Conservation (phyloP, 2,888 invertebrate genomes). For the Acrocyrtus sp. region DNA sequence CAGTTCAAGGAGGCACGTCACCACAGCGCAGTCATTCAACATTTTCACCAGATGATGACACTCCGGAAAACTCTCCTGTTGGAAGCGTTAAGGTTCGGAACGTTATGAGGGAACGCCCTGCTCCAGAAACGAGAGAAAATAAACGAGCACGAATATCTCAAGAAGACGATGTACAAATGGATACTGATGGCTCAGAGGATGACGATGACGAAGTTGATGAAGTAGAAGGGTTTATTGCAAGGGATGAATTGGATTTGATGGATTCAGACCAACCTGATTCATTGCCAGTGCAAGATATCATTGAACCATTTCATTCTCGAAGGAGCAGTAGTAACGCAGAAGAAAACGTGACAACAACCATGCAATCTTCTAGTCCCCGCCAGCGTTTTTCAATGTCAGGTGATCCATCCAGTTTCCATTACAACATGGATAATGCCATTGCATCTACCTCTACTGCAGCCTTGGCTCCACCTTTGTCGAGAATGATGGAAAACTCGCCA, state of each 20-base stretch:
- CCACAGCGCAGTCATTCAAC: too few relatives aligned
- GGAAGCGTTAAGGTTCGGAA: constrained; percentile 27
- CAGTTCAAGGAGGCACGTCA: too few relatives aligned
- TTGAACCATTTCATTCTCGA: not conserved
- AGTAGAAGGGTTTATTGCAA: not conserved
- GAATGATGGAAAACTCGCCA: constrained; percentile 16
- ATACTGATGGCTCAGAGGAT: constrained; percentile 14
- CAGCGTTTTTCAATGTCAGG: constrained; percentile 79
- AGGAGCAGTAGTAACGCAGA: constrained; percentile 13
- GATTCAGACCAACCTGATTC: not conserved
- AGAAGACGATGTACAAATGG: constrained; percentile 26
- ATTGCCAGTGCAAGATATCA: not conserved
- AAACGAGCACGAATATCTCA: constrained; percentile 21
- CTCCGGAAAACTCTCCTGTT: not conserved
- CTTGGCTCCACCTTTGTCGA: constrained; percentile 19
- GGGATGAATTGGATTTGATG: not conserved
- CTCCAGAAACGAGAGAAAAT: not conserved
- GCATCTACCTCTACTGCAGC: constrained; percentile 36
- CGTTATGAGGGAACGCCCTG: constrained; percentile 22
- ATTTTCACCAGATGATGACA: too few relatives aligned
- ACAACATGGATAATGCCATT: constrained; percentile 6
- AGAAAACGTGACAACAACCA: constrained; percentile 24
- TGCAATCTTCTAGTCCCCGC: constrained; percentile 25
- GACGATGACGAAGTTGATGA: constrained; percentile 20
- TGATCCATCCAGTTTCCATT: constrained; percentile 69